Evolutionary conservation across 2,888 invertebrate genomes (phyloP).

Genomic region (Adineta ricciae): DNA sequence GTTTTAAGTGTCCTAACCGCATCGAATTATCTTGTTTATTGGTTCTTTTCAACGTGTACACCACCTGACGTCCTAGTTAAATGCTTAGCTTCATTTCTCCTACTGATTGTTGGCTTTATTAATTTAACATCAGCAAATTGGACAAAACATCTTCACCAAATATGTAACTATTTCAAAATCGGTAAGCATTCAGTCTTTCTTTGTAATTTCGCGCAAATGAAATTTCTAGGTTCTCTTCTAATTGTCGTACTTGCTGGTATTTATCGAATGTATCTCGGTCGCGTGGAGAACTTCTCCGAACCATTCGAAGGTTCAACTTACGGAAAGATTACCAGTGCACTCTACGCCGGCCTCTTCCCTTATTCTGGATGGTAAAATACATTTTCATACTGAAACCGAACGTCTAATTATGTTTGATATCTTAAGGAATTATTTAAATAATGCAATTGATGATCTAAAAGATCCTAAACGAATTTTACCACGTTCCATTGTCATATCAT

Average conservation of each 20-base stretch:
- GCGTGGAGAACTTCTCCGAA: slow-evolving; percentile 55
- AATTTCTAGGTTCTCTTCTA: slow-evolving; percentile 36
- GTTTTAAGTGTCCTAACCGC: slow-evolving; percentile 46
- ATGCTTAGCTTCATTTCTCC: not conserved
- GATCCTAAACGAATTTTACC: slow-evolving; percentile 61
- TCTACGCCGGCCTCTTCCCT: slow-evolving; percentile 46
- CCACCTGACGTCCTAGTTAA: slow-evolving; percentile 37
- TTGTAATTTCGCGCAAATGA: not conserved
- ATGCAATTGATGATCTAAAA: slow-evolving; percentile 45
- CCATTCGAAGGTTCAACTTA: slow-evolving; percentile 69
- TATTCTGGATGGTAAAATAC: slow-evolving; percentile 52
- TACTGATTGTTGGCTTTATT: not conserved
- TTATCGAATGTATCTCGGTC: slow-evolving; percentile 62
- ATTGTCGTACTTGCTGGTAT: slow-evolving; percentile 78
- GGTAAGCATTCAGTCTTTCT: not conserved
- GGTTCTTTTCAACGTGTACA: slow-evolving; percentile 43
- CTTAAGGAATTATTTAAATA: slow-evolving; percentile 55
- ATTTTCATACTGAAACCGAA: no score
- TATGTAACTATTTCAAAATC: slow-evolving; percentile 14
- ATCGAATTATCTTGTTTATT: slow-evolving; percentile 43
- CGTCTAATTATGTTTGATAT: slow-evolving; percentile 29
- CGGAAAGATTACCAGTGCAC: slow-evolving; percentile 59
- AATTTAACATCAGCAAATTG: not conserved
- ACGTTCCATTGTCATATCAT: slow-evolving; percentile 73
- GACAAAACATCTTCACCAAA: not conserved